These are phyloP conservation scores for Drosophila pallidifrons DNA, from an alignment of 1,140 invertebrate genomes.

Conservation along the genomic window DNA sequence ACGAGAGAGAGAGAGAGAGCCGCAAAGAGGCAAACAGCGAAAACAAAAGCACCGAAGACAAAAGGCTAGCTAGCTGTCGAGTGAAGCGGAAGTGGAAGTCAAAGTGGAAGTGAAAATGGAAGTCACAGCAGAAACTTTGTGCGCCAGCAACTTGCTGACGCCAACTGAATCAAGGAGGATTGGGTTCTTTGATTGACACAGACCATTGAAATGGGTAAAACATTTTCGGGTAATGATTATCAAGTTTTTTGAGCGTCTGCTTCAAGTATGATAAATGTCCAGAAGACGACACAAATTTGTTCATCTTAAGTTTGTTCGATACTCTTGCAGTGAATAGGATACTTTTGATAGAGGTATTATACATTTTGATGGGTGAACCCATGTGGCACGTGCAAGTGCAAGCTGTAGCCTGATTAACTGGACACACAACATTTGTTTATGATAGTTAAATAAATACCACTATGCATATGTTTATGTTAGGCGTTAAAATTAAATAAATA, in stretches of 20 bases:
- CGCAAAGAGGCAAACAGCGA: background rate
- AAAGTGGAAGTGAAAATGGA: constrained; percentile 45
- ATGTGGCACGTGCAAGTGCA: constrained; percentile 59
- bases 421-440: constrained; percentile 66
- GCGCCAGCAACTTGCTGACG: background rate
- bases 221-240: constrained; percentile 19
- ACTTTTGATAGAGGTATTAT: constrained; percentile 16
- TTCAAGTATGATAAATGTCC: constrained; percentile 66
- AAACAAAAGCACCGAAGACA: constrained; percentile 19
- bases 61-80: constrained; percentile 23
- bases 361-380: background rate
- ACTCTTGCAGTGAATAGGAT: constrained; percentile 28
- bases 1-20: background rate
- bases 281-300: constrained; percentile 66
- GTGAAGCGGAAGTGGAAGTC: constrained; percentile 35
- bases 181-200: constrained; percentile 12
- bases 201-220: constrained; percentile 1
- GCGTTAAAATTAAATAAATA: constrained; percentile 74
- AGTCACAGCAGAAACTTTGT: constrained; percentile 39
- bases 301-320: constrained; percentile 2
- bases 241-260: constrained; percentile 1
- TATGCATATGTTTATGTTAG: constrained; percentile 21
- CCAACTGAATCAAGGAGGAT: background rate
- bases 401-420: constrained; percentile 61
- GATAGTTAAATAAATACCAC: constrained; percentile 26